Percentiles rank a stretch among this genome's conserved stretches.
Conservation (phyloP, 2,113 vertebrate genomes). For the Onychostoma macrolepis region DNA sequence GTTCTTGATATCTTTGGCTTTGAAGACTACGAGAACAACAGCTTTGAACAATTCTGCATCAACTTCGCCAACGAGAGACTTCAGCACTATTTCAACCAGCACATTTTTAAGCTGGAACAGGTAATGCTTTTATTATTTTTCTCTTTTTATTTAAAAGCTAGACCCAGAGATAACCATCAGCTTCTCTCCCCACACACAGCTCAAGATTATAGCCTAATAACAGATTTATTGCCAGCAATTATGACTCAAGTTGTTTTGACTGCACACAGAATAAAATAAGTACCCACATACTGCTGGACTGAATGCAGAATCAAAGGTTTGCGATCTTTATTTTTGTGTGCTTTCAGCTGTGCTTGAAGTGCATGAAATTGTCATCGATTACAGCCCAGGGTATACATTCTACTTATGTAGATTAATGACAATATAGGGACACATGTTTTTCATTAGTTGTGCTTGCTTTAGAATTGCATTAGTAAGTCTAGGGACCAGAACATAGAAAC, state of each 20-base stretch:
- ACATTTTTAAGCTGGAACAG: slow-evolving; percentile 98
- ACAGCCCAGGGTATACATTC: background rate
- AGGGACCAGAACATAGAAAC: background rate
- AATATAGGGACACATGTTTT: background rate
- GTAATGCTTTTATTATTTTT: slow-evolving; percentile 70
- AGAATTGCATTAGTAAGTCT: background rate
- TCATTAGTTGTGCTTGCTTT: background rate
- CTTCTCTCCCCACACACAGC: slow-evolving; percentile 10
- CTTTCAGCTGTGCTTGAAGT: background rate
- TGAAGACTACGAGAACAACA: slow-evolving; percentile 98
- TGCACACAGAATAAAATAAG: slow-evolving; percentile 18
- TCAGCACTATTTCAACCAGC: slow-evolving; percentile 99
- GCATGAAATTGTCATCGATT: background rate
- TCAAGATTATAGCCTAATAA: slow-evolving; percentile 34
- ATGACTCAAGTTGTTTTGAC: slow-evolving; percentile 46
- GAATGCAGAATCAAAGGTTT: background rate
- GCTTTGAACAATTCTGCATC: slow-evolving; percentile 99
- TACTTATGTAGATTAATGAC: background rate
- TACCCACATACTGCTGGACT: background rate
- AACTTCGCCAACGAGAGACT: slow-evolving; percentile 98
- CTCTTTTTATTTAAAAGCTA: background rate
- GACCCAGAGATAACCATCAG: slow-evolving; percentile 17
- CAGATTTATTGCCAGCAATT: slow-evolving; percentile 50
- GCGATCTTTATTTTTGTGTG: background rate
- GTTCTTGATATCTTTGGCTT: slow-evolving; percentile 99